phyloP scores from a whole-genome alignment of 2,797 vertebrate genomes.

The Syngnathus acus region DNA sequence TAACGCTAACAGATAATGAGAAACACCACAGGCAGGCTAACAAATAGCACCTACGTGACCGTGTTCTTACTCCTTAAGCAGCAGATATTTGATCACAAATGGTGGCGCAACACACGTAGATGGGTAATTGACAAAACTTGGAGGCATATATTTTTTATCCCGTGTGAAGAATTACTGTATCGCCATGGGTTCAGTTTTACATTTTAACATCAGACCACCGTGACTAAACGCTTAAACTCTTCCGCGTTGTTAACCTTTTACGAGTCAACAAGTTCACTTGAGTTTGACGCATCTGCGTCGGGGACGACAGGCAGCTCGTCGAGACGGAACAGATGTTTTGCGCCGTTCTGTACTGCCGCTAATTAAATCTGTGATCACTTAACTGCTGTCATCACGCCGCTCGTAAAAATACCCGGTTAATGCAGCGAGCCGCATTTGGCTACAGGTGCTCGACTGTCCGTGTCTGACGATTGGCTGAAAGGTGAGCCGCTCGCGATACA shows the following conservation, averaged over 20 bases:
- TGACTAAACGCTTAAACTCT: background rate
- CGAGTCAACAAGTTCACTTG: background rate
- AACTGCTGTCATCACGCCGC: constrained; percentile 5
- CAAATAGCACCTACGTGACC: too few species aligned
- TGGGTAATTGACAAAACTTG: background rate
- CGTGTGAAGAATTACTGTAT: background rate
- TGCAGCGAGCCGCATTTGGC: constrained; percentile 1
- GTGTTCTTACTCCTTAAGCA: background rate
- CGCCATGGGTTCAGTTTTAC: background rate
- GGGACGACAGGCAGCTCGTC: background rate
- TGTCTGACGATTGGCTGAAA: background rate
- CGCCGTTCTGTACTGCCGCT: background rate
- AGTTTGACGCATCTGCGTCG: constrained; percentile 1
- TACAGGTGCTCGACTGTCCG: background rate
- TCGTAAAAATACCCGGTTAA: constrained; percentile 1
- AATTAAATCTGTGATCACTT: constrained; percentile 11
- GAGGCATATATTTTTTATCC: too few species aligned
- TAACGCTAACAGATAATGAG: background rate
- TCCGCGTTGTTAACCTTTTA: background rate
- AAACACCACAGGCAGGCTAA: background rate
- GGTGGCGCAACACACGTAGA: too few species aligned
- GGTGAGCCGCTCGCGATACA: background rate
- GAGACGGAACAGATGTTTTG: constrained; percentile 6
- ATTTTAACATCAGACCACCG: background rate
- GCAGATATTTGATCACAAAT: background rate